Evolutionary conservation across 2,113 vertebrate genomes (phyloP).

Genomic region (Lamprologus lemairii): DNA sequence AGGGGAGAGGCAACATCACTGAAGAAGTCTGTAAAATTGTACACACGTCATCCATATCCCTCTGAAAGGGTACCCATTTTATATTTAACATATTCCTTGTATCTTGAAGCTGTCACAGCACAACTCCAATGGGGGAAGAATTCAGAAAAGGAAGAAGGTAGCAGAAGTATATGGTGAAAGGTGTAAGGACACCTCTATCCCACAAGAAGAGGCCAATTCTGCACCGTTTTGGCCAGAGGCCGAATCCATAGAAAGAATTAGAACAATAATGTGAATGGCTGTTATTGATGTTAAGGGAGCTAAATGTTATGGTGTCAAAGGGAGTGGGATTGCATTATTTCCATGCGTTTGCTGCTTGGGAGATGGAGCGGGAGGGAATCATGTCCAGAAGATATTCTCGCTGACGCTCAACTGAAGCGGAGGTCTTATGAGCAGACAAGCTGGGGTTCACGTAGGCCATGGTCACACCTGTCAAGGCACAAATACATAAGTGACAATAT

Average conservation of each 20-base stretch:
- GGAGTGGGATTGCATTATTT: conserved; percentile 76
- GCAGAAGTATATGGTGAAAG: conserved; percentile 14
- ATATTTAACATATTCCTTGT: conserved; percentile 4
- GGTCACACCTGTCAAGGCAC: conserved; percentile 77
- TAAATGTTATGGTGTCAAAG: conserved; percentile 8
- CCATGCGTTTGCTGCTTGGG: conserved; percentile 91
- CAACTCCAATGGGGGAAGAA: conserved; percentile 1
- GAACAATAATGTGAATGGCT: conserved; percentile 59
- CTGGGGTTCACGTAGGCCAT: conserved; percentile 89
- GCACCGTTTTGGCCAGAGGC: conserved; percentile 21
- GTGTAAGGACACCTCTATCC: background rate
- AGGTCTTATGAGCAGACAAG: conserved; percentile 85
- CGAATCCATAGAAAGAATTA: conserved; percentile 47
- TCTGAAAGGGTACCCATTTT: conserved; percentile 12
- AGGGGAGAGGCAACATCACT: background rate
- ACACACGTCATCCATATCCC: background rate
- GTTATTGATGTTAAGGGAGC: conserved; percentile 56
- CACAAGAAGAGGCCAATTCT: conserved; percentile 8
- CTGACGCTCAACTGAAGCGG: conserved; percentile 88
- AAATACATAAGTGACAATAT: background rate
- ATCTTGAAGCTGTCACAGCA: conserved; percentile 9
- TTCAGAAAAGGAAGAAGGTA: conserved; percentile 6
- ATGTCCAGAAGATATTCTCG: conserved; percentile 97
- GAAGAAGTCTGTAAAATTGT: conserved; percentile 9
- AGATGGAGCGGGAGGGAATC: conserved; percentile 95